These are phyloP conservation scores for Chrysopilus asiliformis DNA, from an alignment of 2,888 invertebrate genomes.

Conservation along the genomic window DNA sequence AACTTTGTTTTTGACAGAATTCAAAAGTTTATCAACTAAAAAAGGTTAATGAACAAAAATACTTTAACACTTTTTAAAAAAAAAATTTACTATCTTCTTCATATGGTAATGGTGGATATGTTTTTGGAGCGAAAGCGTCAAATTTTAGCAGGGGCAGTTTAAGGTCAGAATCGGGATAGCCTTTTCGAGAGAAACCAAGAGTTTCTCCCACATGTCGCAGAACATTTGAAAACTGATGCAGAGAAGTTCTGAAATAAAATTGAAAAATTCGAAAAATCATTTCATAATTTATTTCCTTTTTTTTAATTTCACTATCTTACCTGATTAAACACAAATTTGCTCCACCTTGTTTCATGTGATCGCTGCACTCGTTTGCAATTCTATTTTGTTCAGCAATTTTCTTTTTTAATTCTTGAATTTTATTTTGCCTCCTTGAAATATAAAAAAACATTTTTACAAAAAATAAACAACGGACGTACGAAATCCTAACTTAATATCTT, in stretches of 20 bases:
- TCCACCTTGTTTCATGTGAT: conserved; percentile 23
- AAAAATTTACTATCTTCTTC: conserved; percentile 25
- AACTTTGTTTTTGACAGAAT: conserved; percentile 7
- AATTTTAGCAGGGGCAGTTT: conserved; percentile 30
- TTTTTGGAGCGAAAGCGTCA: conserved; percentile 24
- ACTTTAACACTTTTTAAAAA: neutral
- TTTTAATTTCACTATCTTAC: no score
- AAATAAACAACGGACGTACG: neutral
- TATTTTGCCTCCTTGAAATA: conserved; percentile 21
- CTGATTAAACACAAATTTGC: conserved; percentile 26
- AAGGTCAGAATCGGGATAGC: conserved; percentile 28
- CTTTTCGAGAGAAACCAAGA: conserved; percentile 15
- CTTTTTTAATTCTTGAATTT: conserved; percentile 22
- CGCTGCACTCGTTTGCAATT: conserved; percentile 16
- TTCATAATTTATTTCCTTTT: no score
- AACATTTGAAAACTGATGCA: conserved; percentile 21
- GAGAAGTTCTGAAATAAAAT: conserved; percentile 7
- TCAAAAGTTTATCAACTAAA: conserved; percentile 12
- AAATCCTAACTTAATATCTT: conserved; percentile 24
- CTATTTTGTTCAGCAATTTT: conserved; percentile 16
- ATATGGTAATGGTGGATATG: conserved; percentile 25
- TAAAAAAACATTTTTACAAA: neutral
- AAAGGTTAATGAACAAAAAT: neutral
- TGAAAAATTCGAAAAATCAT: no score
- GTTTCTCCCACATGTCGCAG: conserved; percentile 26